Conservation (phyloP, 2,888 invertebrate species). For the Pseudococcus longispinus region DNA sequence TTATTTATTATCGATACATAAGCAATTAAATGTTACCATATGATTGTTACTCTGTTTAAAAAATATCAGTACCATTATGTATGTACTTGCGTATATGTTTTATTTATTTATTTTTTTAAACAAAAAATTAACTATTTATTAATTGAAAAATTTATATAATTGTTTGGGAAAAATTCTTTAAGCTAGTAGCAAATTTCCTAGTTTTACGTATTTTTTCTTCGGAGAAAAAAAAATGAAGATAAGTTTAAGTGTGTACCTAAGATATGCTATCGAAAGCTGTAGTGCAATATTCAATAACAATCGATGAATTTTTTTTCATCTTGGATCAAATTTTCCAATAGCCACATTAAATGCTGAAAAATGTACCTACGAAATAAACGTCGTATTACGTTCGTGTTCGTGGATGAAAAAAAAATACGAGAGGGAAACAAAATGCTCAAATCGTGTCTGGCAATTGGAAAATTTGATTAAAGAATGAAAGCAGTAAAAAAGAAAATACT, state of each 20-base stretch:
- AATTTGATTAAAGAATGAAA: conserved; percentile 21
- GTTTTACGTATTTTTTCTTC: not conserved
- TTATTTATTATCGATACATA: conserved; percentile 51
- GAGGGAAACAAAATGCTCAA: too few species aligned
- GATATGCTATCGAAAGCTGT: conserved; percentile 31
- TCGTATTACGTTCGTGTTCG: not conserved
- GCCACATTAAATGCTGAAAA: not conserved
- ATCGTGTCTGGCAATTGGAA: not conserved
- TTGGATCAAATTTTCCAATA: not conserved
- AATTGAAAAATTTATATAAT: conserved; percentile 6
- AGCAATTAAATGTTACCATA: conserved; percentile 56
- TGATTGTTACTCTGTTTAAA: conserved; percentile 55
- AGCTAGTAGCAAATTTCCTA: conserved; percentile 26
- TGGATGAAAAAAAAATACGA: not conserved
- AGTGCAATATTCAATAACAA: not conserved
- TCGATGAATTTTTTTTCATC: not conserved
- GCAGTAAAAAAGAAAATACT: not conserved
- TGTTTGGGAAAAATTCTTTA: conserved; percentile 14
- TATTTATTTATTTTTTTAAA: conserved; percentile 24
- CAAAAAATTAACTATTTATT: not conserved
- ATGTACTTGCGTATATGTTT: conserved; percentile 41
- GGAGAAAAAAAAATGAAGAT: conserved; percentile 35
- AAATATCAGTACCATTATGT: conserved; percentile 54
- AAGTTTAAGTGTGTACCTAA: conserved; percentile 21
- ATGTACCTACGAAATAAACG: not conserved